These are phyloP conservation scores for Deroptyus accipitrinus DNA, from an alignment of 2,113 vertebrate genomes.

Conservation along the genomic window DNA sequence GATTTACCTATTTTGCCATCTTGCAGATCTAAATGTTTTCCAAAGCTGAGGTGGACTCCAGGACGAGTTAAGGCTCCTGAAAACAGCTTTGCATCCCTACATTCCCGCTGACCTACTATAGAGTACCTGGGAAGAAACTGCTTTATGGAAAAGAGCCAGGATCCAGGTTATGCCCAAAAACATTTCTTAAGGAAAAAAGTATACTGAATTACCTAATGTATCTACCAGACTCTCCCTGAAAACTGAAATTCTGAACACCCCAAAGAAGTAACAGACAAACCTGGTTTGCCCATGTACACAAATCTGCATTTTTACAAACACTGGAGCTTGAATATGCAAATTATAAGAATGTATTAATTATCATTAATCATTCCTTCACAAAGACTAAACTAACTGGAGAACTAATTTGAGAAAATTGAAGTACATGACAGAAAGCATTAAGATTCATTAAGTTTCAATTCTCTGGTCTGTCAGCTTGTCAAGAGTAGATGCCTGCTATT, in stretches of 20 bases:
- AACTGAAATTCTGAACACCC: neutral
- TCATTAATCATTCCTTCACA: conserved; percentile 77
- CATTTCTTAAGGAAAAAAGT: neutral
- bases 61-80: neutral
- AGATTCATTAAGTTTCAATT: conserved; percentile 76
- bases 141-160: neutral
- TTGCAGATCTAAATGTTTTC: neutral
- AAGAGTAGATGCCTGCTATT: conserved; percentile 63
- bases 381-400: conserved; percentile 75
- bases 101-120: neutral
- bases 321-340: conserved; percentile 68
- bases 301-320: conserved; percentile 35
- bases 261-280: neutral
- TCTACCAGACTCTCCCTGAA: neutral
- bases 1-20: neutral
- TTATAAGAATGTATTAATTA: conserved; percentile 70
- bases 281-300: neutral
- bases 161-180: neutral
- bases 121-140: neutral
- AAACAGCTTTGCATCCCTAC: neutral
- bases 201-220: neutral
- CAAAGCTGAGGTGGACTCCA: neutral
- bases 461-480: conserved; percentile 72
- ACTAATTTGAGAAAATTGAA: conserved; percentile 75
- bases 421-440: conserved; percentile 70